Evolutionary conservation across 2,113 vertebrate species (phyloP), one percentile per base, ranked within the genome.

Genomic region (Octodon degus): DNA sequence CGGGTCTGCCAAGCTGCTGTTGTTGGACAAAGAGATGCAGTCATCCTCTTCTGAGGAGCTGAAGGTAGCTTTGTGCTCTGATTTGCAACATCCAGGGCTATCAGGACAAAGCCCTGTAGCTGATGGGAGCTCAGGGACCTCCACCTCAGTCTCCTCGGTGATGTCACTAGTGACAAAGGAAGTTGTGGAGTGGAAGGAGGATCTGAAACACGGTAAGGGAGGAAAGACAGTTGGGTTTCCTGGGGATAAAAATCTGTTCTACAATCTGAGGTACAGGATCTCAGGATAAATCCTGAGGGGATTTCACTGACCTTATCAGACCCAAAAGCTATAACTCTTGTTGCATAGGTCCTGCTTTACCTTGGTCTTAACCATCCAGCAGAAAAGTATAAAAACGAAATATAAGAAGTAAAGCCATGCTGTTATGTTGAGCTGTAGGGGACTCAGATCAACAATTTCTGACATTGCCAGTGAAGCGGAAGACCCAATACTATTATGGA

Each of bases 121-220:
- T 0, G 99, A 98, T 0, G 99, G 99, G 93, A 98, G 99, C 89
- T 99, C 99, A 1, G 99, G 99, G 98, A 99, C 99, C 27, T 99
- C 99, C 74, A 99, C 98, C 90, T 99, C 96, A 9, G 99, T 99
- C 92, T 99, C 99, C 97, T 99, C 99, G 0, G 99, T 99, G 98
- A 99, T 99, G 34, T 99, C 99, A 62, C 99, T 99, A 97, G 99
- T 99, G 98, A 99, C 99, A 97, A 99, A 99, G 96, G 99, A 99
- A 94, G 99, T 99, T 53, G 99, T 98, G 1, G 99, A 99, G 96
- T 99, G 99, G 98, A 99, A 99, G 86, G 98, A 99, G 96, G 99
- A 98, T 96, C 99, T 99, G 5, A 99, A 99, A n/a, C 99, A 99
- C 32, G 99, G 99, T 93, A 99, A 98, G 47, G 99, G 99, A 95